phyloP scores from a whole-genome alignment of 2,797 vertebrate species.

The Sebastes trivittatus region DNA sequence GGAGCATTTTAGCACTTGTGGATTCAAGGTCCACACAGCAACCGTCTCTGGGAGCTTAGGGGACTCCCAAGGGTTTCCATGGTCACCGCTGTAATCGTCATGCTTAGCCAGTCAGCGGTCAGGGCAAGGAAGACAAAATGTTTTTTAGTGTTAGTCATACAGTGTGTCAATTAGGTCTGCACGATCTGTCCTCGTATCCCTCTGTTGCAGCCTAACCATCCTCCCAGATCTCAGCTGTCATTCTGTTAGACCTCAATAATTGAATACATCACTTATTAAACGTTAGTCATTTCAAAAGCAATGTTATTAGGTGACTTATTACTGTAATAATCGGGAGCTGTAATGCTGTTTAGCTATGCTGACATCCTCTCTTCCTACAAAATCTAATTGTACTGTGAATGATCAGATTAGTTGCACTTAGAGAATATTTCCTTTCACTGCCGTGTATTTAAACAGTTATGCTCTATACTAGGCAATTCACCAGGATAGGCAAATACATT shows the following conservation, averaged over 20 bases:
- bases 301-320: neutral
- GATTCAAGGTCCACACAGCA: conserved; percentile 20
- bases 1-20: conserved; percentile 21
- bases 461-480: neutral
- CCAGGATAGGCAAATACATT: neutral
- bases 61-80: conserved; percentile 64
- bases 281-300: neutral
- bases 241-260: neutral
- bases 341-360: neutral
- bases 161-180: conserved; percentile 34
- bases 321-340: neutral
- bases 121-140: neutral
- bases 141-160: conserved; percentile 5
- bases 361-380: neutral
- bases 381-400: neutral
- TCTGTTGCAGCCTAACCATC: neutral
- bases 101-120: conserved; percentile 26
- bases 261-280: neutral
- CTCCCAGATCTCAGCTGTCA: neutral
- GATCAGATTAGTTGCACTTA: neutral
- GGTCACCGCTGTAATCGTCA: conserved; percentile 53
- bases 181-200: neutral
- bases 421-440: neutral
- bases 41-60: conserved; percentile 42
- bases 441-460: neutral